Conservation (phyloP, 2,797 vertebrate species). For the Cyprinodon diabolis region DNA sequence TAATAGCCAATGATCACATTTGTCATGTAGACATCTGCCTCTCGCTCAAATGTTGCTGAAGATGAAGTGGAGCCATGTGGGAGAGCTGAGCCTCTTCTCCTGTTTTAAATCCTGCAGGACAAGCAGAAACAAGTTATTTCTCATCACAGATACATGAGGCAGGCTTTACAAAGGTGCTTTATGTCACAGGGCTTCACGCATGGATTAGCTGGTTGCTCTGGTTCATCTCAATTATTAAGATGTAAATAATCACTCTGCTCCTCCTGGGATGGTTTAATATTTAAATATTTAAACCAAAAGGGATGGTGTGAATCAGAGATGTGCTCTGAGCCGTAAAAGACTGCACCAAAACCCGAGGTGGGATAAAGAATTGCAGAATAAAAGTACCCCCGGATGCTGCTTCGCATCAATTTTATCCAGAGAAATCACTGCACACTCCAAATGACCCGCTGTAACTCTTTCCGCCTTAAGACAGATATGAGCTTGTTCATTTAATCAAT, state of each 20-base stretch:
- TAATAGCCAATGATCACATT: constrained; percentile 75
- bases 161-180: constrained; percentile 11
- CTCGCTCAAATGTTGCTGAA: constrained; percentile 35
- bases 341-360: constrained; percentile 7
- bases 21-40: constrained; percentile 56
- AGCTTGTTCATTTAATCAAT: constrained; percentile 51
- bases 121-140: constrained; percentile 9
- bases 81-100: not conserved
- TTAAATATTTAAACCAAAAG: constrained; percentile 15
- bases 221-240: constrained; percentile 13
- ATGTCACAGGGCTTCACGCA: constrained; percentile 10
- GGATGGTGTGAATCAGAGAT: constrained; percentile 18
- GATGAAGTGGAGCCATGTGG: not conserved
- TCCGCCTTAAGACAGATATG: constrained; percentile 35
- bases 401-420: constrained; percentile 21
- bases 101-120: constrained; percentile 5
- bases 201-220: constrained; percentile 27
- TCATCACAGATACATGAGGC: constrained; percentile 23
- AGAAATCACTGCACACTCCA: constrained; percentile 1
- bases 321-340: constrained; percentile 6
- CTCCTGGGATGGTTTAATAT: constrained; percentile 10
- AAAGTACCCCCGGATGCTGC: constrained; percentile 24
- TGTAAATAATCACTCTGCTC: constrained; percentile 8
- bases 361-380: constrained; percentile 34
- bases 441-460: constrained; percentile 25